phyloP scores from a whole-genome alignment of 2,113 vertebrate genomes.

The Zosterops hypoxanthus region DNA sequence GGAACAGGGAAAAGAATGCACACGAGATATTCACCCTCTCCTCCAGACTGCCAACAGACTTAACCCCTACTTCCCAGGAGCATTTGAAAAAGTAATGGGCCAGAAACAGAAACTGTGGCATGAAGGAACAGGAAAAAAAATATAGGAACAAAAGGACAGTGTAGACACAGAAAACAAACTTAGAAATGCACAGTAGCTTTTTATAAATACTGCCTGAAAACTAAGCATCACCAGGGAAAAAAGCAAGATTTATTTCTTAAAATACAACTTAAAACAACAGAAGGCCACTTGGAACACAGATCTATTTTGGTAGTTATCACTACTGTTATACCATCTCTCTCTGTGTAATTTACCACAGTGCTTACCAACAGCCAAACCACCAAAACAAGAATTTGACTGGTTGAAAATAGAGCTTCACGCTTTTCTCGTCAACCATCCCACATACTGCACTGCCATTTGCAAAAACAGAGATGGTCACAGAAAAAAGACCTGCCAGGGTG shows the following conservation, averaged over 20 bases:
- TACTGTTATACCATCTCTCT: neutral
- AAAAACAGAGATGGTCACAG: accelerated
- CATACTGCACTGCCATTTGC: neutral
- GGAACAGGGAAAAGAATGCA: accelerated
- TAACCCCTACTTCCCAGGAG: neutral
- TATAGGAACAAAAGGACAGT: neutral
- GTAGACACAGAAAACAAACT: neutral
- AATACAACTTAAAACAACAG: conserved; percentile 34
- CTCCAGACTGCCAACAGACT: neutral
- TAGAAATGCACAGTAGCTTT: neutral
- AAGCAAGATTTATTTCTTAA: conserved; percentile 32
- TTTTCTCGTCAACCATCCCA: neutral
- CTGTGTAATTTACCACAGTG: neutral
- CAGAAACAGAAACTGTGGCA: neutral
- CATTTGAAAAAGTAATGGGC: neutral
- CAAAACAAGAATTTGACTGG: neutral
- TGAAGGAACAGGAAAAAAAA: neutral
- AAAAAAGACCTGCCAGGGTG: neutral
- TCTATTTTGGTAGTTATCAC: conserved; percentile 24
- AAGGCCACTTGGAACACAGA: conserved; percentile 2
- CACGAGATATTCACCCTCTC: neutral
- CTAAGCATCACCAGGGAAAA: neutral
- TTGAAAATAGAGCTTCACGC: neutral
- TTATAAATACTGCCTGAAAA: conserved; percentile 32
- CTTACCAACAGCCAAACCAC: neutral